Evolutionary conservation across 2,888 invertebrate genomes (phyloP).

Genomic region (Drosophila lutescens): DNA sequence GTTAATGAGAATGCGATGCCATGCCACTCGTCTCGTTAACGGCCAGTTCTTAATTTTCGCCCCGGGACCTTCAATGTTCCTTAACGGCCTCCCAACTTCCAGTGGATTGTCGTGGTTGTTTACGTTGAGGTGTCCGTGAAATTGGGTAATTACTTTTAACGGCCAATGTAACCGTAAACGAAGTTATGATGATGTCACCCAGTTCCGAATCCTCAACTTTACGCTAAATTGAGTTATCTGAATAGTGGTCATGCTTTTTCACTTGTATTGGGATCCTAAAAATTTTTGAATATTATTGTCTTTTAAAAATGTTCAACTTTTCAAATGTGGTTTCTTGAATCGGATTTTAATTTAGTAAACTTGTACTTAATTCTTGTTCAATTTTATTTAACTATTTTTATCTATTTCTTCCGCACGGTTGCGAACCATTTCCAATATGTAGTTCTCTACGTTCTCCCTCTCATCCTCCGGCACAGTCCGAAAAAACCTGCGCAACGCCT

Average conservation of each 20-base stretch:
- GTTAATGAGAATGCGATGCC: constrained; percentile 73
- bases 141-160: constrained; percentile 56
- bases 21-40: constrained; percentile 45
- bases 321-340: no score
- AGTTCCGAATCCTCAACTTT: constrained; percentile 2
- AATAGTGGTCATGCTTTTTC: not conserved
- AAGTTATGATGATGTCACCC: constrained; percentile 22
- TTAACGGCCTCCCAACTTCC: constrained; percentile 15
- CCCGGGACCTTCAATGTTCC: constrained; percentile 23
- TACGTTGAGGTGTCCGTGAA: constrained; percentile 45
- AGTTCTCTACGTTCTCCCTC: no score
- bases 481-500: no score
- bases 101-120: constrained; percentile 47
- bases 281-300: no score
- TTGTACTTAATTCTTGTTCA: no score
- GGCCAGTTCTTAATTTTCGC: constrained; percentile 52
- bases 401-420: no score
- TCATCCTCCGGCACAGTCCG: no score
- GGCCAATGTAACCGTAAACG: constrained; percentile 35
- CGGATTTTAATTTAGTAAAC: no score
- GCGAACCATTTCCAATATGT: no score
- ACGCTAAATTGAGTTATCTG: constrained; percentile 1
- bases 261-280: no score
- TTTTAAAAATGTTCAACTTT: no score
- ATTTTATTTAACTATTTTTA: no score